Evolutionary conservation across 1,140 invertebrate species (phyloP).

Genomic region (Adelges cooleyi): DNA sequence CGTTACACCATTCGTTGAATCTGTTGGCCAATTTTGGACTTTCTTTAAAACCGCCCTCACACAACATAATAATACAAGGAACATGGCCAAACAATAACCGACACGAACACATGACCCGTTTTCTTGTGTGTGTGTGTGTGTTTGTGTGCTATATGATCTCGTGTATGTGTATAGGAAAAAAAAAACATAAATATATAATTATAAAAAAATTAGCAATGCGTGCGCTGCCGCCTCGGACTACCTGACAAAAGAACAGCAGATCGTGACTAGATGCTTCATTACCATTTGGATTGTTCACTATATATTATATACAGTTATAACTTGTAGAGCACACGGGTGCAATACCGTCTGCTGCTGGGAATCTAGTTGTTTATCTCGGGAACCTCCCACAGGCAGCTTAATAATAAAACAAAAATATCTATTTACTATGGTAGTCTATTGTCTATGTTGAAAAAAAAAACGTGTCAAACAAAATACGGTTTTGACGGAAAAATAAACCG

Average conservation of each 20-base stretch:
- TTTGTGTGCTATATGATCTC: background rate
- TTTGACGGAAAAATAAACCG: too few species aligned
- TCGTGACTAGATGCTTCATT: conserved; percentile 23
- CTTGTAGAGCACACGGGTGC: conserved; percentile 15
- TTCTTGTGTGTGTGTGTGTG: background rate
- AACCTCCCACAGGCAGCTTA: background rate
- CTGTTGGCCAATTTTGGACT: background rate
- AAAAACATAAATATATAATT: background rate
- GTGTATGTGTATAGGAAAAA: too few species aligned
- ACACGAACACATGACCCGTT: conserved; percentile 13
- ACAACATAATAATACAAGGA: background rate
- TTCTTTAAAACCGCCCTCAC: background rate
- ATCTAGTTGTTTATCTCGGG: background rate
- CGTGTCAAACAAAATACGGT: too few species aligned
- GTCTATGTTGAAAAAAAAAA: too few species aligned
- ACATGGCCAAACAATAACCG: background rate
- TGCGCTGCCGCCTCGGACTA: conserved; percentile 7
- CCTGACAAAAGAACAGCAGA: conserved; percentile 8
- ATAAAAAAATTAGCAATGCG: conserved; percentile 28
- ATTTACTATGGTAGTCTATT: too few species aligned
- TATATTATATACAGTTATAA: conserved; percentile 14
- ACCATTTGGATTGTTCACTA: background rate
- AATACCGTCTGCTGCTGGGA: background rate
- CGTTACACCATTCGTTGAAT: background rate
- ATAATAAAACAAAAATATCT: too few species aligned